These are phyloP conservation scores for Lasioglossum zephyrum DNA, from an alignment of 2,888 invertebrate genomes.

Conservation along the genomic window DNA sequence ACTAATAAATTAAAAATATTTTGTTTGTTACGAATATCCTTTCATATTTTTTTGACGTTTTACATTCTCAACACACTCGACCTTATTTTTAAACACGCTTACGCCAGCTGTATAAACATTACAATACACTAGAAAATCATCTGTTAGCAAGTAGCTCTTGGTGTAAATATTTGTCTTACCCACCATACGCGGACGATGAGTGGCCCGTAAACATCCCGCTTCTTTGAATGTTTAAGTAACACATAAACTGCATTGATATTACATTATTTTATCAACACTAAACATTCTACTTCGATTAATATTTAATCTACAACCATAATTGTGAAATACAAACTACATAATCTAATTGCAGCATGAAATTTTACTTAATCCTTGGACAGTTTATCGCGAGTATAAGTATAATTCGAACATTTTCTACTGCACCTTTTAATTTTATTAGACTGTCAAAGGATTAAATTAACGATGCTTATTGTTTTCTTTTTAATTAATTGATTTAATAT, in stretches of 20 bases:
- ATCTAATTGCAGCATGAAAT: background rate
- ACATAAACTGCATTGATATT: background rate
- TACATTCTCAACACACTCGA: background rate
- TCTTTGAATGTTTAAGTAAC: constrained; percentile 12
- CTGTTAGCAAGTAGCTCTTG: constrained; percentile 65
- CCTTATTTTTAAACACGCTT: constrained; percentile 17
- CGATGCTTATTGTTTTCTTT: background rate
- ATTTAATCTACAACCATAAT: background rate
- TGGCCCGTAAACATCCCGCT: constrained; percentile 45
- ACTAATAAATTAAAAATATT: background rate
- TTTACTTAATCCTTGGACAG: background rate
- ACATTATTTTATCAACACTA: background rate
- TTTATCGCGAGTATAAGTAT: background rate
- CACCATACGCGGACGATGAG: constrained; percentile 50
- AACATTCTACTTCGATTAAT: background rate
- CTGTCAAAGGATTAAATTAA: background rate
- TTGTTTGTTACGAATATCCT: background rate
- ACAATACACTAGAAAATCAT: constrained; percentile 23
- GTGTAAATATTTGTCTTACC: constrained; percentile 73
- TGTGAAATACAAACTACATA: background rate
- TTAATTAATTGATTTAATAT: background rate
- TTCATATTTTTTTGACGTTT: background rate
- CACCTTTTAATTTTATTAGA: background rate
- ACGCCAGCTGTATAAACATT: constrained; percentile 26
- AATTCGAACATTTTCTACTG: background rate